A percentile compares a stretch with the other conserved stretches of the same genome.
phyloP scores from a whole-genome alignment of 2,113 vertebrate genomes.

The Mormoops blainvillei region DNA sequence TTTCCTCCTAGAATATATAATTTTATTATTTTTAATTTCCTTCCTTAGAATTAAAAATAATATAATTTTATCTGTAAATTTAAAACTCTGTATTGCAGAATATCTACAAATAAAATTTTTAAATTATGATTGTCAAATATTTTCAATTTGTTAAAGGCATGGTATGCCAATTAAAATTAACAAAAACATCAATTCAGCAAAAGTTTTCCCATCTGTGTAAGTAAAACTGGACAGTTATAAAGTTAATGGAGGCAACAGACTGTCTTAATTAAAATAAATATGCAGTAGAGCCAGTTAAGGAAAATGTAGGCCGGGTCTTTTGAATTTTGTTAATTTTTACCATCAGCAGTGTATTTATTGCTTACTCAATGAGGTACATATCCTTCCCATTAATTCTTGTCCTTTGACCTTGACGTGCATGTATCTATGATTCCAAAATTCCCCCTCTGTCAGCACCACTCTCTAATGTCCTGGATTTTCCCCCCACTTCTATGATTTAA shows the following conservation, averaged over 20 bases:
- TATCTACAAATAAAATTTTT: background rate
- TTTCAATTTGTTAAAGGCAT: background rate
- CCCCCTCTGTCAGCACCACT: background rate
- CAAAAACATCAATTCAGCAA: background rate
- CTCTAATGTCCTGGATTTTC: background rate
- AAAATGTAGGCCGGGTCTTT: background rate
- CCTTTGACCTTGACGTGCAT: background rate
- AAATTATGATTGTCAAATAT: background rate
- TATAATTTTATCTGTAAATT: background rate
- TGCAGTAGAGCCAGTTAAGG: background rate
- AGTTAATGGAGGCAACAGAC: background rate
- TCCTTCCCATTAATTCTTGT: background rate
- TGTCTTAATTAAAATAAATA: constrained; percentile 17
- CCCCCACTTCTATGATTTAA: background rate
- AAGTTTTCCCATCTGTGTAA: background rate
- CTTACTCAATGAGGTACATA: background rate
- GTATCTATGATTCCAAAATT: background rate
- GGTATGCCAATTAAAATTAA: background rate
- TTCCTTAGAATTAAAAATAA: background rate
- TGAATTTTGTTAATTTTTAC: background rate
- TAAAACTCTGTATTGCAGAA: background rate
- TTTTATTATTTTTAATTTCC: constrained; percentile 10
- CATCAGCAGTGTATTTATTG: background rate
- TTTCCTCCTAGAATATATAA: background rate
- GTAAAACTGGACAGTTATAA: background rate